A percentile compares a stretch with the other conserved stretches of the same genome.
These are phyloP conservation scores for Drosophila kanapiae DNA, from an alignment of 1,140 invertebrate genomes.

Conservation along the genomic window DNA sequence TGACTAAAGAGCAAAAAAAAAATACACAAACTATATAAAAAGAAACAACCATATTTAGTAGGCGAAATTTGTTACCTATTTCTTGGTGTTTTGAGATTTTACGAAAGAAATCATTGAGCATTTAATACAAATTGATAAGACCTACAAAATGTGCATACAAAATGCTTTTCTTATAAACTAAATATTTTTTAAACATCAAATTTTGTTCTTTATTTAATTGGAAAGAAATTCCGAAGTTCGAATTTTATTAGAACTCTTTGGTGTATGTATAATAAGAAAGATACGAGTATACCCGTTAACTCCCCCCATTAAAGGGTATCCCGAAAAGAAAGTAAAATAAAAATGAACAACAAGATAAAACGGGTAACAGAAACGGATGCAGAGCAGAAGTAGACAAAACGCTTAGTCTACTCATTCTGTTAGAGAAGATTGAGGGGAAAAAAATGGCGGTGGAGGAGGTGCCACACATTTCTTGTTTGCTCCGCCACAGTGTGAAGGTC, in stretches of 20 bases:
- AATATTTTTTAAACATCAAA: not conserved
- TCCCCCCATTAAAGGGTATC: not conserved
- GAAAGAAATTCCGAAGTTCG: no score
- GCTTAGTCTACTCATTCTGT: constrained; percentile 64
- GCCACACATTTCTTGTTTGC: constrained; percentile 57
- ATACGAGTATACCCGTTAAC: not conserved
- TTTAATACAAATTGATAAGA: no score
- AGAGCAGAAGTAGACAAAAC: constrained; percentile 53
- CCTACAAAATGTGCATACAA: not conserved
- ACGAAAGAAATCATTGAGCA: no score
- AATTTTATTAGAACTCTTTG: not conserved
- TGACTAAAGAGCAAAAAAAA: constrained; percentile 38
- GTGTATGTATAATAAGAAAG: no score
- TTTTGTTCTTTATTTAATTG: no score
- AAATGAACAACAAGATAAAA: constrained; percentile 59
- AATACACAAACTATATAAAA: constrained; percentile 1
- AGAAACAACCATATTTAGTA: not conserved
- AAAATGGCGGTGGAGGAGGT: constrained; percentile 4
- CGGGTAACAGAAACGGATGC: constrained; percentile 28
- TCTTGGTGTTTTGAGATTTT: not conserved
- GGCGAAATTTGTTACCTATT: not conserved
- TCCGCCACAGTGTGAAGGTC: constrained; percentile 70
- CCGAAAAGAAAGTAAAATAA: constrained; percentile 33
- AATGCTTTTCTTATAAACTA: not conserved
- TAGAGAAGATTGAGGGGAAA: constrained; percentile 22